Evolutionary conservation across 2,113 vertebrate species (phyloP), one percentile per base, ranked within the genome.

Genomic region (Pandion haliaetus): DNA sequence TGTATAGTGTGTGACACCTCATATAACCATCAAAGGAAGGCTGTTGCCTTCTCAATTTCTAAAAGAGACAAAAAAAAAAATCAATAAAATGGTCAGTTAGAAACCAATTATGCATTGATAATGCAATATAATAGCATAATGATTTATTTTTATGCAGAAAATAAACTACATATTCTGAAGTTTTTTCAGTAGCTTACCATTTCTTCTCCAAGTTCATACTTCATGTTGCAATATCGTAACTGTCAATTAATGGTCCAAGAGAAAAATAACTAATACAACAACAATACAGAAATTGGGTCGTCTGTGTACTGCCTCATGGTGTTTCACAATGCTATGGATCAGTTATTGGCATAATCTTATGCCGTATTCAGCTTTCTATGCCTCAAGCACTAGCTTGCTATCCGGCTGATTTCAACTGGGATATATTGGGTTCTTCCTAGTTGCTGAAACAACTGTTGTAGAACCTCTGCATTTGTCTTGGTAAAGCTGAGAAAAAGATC

Each of bases 341-440:
- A 10, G 15, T 69, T 66, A 25, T 0, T 45, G 34, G 38, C 1
- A 2, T 16, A 49, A 54, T 28, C 19, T 36, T n/a, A 49, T 1
- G 8, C 24, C 2, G 16, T 20, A 62, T 21, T 77, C 49, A 58
- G 19, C 44, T 73, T 49, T 71, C 57, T 31, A 19, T 34, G 34
- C 29, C 26, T 54, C 36, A 58, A 50, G 49, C 40, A 49, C 13
- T 34, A 8, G 20, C 38, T 80, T 61, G 17, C 29, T n/a, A 47
- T 14, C 24, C 14, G 45, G 12, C 12, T 82, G 50, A 71, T 67
- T 79, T 69, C 31, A 85, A 10, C 31, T 42, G 32, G n/a, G 8
- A 77, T 66, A 69, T 18, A 76, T 2, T 31, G 21, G 1, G 10
- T 31, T 92, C 40, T 88, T 59, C 25, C 25, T 25, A 54, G 28